A percentile compares a stretch with the other conserved stretches of the same genome.
phyloP scores from a whole-genome alignment of 1,140 invertebrate species.

The Hycleus phaleratus region DNA sequence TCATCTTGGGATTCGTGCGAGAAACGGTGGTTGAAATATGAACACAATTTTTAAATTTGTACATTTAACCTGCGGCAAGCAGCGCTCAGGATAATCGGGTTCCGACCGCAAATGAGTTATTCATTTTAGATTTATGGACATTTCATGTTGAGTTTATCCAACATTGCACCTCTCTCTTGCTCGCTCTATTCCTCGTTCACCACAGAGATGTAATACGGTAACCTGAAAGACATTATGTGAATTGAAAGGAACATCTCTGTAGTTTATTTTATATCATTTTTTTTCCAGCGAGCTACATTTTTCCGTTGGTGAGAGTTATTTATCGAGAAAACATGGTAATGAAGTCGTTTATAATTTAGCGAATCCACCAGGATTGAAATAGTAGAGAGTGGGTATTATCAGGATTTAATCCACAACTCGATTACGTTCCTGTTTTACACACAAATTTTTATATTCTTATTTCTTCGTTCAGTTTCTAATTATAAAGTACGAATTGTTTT shows the following conservation, averaged over 20 bases:
- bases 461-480: constrained; percentile 27
- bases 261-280: too few species aligned
- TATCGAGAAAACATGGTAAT: constrained; percentile 2
- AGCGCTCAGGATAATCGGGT: constrained; percentile 32
- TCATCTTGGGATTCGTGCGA: background rate
- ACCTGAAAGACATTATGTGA: too few species aligned
- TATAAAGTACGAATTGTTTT: constrained; percentile 33
- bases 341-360: constrained; percentile 26
- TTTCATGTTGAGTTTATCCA: constrained; percentile 25
- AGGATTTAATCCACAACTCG: constrained; percentile 31
- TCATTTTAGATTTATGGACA: constrained; percentile 35
- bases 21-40: constrained; percentile 25
- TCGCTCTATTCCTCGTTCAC: too few species aligned
- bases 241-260: too few species aligned
- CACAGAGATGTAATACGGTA: too few species aligned
- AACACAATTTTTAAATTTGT: constrained; percentile 35
- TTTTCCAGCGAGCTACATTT: too few species aligned
- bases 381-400: constrained; percentile 19
- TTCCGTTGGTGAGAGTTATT: too few species aligned
- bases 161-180: background rate
- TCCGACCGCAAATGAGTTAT: constrained; percentile 33
- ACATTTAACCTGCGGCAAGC: constrained; percentile 29
- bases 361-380: too few species aligned
- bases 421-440: constrained; percentile 29
- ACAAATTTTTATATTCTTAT: constrained; percentile 28